phyloP scores from a whole-genome alignment of 1,140 invertebrate genomes.

The Drosophila azteca region DNA sequence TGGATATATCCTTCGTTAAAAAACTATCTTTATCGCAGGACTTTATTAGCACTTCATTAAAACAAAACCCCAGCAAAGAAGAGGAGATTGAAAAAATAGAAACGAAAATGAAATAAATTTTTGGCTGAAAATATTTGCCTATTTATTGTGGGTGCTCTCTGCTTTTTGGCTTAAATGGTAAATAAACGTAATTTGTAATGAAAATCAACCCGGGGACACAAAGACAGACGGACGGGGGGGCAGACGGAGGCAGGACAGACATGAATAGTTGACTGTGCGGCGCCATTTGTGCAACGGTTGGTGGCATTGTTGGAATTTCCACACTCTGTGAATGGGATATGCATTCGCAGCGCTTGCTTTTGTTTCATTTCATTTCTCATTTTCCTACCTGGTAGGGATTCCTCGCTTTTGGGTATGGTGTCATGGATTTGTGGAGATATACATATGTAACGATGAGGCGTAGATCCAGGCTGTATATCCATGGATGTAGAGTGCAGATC shows the following conservation, averaged over 20 bases:
- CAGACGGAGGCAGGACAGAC: background rate
- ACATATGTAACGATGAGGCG: no score
- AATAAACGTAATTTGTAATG: slow-evolving; percentile 77
- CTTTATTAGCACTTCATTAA: slow-evolving; percentile 23
- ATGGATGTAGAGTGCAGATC: no score
- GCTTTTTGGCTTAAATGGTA: slow-evolving; percentile 57
- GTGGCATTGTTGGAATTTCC: slow-evolving; percentile 56
- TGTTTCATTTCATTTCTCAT: slow-evolving; percentile 21
- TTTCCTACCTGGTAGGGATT: no score
- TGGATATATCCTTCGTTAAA: background rate
- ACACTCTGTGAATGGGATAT: slow-evolving; percentile 26
- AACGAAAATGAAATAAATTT: slow-evolving; percentile 10
- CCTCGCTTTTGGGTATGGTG: no score
- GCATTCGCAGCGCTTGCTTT: background rate
- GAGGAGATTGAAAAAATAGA: slow-evolving; percentile 25
- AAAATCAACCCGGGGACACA: slow-evolving; percentile 49
- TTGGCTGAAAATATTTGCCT: slow-evolving; percentile 44
- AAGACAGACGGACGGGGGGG: slow-evolving; percentile 2
- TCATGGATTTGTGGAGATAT: no score
- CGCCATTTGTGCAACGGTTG: slow-evolving; percentile 23
- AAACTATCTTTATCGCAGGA: background rate
- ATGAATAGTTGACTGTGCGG: slow-evolving; percentile 33
- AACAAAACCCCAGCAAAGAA: background rate
- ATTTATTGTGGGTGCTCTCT: slow-evolving; percentile 8
- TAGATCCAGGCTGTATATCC: no score